Percentiles rank a stretch among this genome's conserved stretches.
These are phyloP conservation scores for Mugil cephalus DNA, from an alignment of 2,113 vertebrate species.

Conservation along the genomic window DNA sequence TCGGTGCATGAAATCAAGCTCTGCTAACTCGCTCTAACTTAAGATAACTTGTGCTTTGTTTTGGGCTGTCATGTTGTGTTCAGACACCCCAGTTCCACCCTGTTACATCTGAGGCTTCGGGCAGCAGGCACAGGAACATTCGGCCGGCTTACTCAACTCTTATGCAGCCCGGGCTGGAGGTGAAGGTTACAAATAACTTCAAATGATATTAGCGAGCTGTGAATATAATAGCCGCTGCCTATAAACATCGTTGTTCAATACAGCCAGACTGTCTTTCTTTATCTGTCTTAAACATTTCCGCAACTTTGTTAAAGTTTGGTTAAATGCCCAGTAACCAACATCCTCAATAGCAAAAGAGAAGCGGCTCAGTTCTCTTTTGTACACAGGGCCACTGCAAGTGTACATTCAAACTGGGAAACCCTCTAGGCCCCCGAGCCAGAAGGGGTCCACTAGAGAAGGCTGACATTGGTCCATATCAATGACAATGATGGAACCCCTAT, in stretches of 20 bases:
- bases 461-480: too few relatives aligned
- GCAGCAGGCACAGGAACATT: constrained; percentile 15
- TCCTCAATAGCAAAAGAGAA: too few relatives aligned
- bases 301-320: neutral
- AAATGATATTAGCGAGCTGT: neutral
- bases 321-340: neutral
- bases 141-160: constrained; percentile 34
- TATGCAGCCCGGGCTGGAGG: neutral
- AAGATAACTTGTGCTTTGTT: constrained; percentile 63
- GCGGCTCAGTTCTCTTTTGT: too few relatives aligned
- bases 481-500: too few relatives aligned
- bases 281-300: too few relatives aligned
- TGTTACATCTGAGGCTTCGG: constrained; percentile 37
- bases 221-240: neutral
- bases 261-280: too few relatives aligned
- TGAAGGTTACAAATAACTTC: constrained; percentile 3
- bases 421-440: too few relatives aligned
- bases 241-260: too few relatives aligned
- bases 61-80: constrained; percentile 40
- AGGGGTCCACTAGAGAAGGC: too few relatives aligned
- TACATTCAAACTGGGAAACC: too few relatives aligned
- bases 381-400: too few relatives aligned
- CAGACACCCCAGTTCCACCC: constrained; percentile 41
- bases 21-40: constrained; percentile 62
- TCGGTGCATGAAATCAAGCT: constrained; percentile 66